Evolutionary conservation across 2,113 vertebrate species (phyloP), one percentile per base, ranked within the genome.

Genomic region (Laterallus jamaicensis): DNA sequence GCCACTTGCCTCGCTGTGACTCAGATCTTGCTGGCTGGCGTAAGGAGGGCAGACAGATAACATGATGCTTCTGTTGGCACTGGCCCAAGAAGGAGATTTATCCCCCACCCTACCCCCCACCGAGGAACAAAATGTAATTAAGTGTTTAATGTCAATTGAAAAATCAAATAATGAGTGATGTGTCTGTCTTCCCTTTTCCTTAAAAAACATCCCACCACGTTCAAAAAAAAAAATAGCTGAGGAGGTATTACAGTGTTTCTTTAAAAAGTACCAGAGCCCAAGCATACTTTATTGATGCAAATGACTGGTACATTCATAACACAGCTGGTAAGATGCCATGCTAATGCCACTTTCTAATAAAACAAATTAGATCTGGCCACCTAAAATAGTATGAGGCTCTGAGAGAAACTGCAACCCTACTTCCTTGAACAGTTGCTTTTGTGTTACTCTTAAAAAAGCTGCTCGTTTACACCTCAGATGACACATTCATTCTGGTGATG

Each of bases 381-480:
- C 13, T 44, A 55, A 82, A 92, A 9, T 2, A 66, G 78, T 9
- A 54, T 0, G 0, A 49, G 24, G 24, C 74, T 91, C 70, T 69
- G 54, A 70, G n/a, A 75, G 54, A 90, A 91, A 79, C 59, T n/a
- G 15, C 74, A 77, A 47, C 58, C 40, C 63, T 64, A 10, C 93
- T 82, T 88, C 71, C 79, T 91, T 66, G 62, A 80, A 55, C 58
- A 77, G 59, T 64, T 80, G 67, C 66, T 96, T 80, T 74, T 55
- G 6, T 35, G 54, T 50, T 87, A 31, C 40, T 93, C 67, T 66
- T 90, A 7, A 67, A 82, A 90, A 82, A 87, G 44, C 70, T 91
- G 70, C 87, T 82, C 32, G 49, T 87, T 96, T 89, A 17, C 90
- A 82, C 78, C 85, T 94, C 87, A 71, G 86, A 40, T 89, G 80